Evolutionary conservation across 2,113 vertebrate genomes (phyloP).

Genomic region (Scophthalmus maximus): DNA sequence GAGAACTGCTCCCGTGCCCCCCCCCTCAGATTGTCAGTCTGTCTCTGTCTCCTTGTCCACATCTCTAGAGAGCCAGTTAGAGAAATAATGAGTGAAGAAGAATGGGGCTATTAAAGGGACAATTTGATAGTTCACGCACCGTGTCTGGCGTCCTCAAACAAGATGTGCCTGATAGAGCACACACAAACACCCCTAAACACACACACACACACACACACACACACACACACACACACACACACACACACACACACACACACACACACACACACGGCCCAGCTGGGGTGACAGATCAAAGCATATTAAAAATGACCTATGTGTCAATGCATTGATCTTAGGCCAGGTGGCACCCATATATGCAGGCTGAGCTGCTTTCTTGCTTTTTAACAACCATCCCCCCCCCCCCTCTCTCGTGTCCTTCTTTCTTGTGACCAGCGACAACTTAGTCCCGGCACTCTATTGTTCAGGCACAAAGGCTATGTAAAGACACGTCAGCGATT

Average conservation of each 20-base stretch:
- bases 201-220: conserved; percentile 27
- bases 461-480: conserved; percentile 77
- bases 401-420: conserved; percentile 29
- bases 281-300: conserved; percentile 78
- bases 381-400: conserved; percentile 14
- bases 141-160: conserved; percentile 72
- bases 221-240: conserved; percentile 31
- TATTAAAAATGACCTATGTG: conserved; percentile 81
- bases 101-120: conserved; percentile 80
- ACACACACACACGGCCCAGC: conserved; percentile 33
- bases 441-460: conserved; percentile 69
- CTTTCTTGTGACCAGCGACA: conserved; percentile 71
- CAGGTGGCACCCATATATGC: conserved; percentile 75
- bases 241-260: conserved; percentile 30
- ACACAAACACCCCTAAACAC: conserved; percentile 39
- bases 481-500: conserved; percentile 78
- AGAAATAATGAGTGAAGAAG: conserved; percentile 70
- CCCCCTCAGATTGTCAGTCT: not conserved
- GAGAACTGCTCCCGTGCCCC: conserved; percentile 35
- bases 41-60: conserved; percentile 39
- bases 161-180: conserved; percentile 69
- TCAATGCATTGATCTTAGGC: conserved; percentile 79
- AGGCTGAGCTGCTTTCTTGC: conserved; percentile 46
- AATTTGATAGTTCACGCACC: conserved; percentile 78
- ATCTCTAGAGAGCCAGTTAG: conserved; percentile 45